phyloP scores from a whole-genome alignment of 2,797 vertebrate genomes.

The Sebastes cheni region DNA sequence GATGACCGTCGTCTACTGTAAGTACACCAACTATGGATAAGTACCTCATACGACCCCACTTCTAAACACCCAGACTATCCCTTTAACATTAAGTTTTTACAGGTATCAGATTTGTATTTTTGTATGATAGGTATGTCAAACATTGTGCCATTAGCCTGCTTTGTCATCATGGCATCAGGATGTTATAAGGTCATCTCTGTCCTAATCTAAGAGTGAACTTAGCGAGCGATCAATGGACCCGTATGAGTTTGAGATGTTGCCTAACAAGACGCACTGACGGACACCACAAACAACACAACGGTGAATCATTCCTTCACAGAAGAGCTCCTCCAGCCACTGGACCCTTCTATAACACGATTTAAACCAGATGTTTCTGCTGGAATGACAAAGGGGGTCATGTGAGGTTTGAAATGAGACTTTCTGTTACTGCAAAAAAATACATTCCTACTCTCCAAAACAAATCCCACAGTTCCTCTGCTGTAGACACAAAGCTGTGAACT shows the following conservation, averaged over 20 bases:
- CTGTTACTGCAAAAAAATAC: constrained; percentile 45
- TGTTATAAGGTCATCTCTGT: neutral
- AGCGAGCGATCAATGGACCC: neutral
- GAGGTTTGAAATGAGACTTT: constrained; percentile 66
- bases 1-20: no score
- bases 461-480: constrained; percentile 33
- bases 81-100: neutral
- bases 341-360: constrained; percentile 21
- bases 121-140: neutral
- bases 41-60: no score
- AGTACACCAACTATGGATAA: no score
- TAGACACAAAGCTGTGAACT: constrained; percentile 34
- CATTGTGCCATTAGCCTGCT: neutral
- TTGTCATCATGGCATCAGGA: neutral
- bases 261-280: neutral
- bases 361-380: constrained; percentile 58
- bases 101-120: neutral
- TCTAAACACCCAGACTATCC: no score
- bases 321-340: neutral
- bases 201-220: neutral
- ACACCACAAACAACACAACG: constrained; percentile 1
- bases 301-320: neutral
- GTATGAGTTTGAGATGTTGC: neutral
- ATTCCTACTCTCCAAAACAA: constrained; percentile 44
- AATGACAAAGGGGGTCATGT: constrained; percentile 49